These are phyloP conservation scores for Nematolebias whitei DNA, from an alignment of 2,113 vertebrate species.

Conservation along the genomic window DNA sequence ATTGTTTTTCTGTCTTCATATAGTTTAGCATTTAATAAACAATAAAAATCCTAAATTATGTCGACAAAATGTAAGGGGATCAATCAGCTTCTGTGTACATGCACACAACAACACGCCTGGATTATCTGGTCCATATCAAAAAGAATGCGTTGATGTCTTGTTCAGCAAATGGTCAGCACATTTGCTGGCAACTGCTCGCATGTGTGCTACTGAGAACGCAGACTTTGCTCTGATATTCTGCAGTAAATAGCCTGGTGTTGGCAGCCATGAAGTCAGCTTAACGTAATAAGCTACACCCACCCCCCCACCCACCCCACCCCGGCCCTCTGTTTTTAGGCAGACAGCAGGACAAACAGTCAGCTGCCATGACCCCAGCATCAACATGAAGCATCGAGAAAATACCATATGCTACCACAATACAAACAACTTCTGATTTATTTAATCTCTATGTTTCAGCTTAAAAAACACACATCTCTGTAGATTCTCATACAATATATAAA, in stretches of 20 bases:
- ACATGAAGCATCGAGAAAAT: background rate
- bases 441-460: background rate
- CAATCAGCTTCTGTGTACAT: background rate
- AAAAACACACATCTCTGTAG: background rate
- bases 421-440: conserved; percentile 3
- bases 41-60: background rate
- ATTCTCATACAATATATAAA: background rate
- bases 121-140: background rate
- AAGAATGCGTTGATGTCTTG: conserved; percentile 18
- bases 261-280: conserved; percentile 36
- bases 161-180: conserved; percentile 17
- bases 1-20: too few species aligned
- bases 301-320: conserved; percentile 15
- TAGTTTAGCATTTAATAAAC: background rate
- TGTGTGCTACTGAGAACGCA: conserved; percentile 36
- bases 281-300: conserved; percentile 8
- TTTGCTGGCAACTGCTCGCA: conserved; percentile 19
- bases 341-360: conserved; percentile 39
- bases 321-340: conserved; percentile 44
- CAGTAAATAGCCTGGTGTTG: conserved; percentile 45
- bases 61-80: background rate
- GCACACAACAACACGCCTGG: background rate
- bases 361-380: conserved; percentile 17
- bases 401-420: background rate
- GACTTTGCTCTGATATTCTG: conserved; percentile 28